Base-by-base conservation (phyloP, 2,888 invertebrate species). In the Drepana falcataria region DNA sequence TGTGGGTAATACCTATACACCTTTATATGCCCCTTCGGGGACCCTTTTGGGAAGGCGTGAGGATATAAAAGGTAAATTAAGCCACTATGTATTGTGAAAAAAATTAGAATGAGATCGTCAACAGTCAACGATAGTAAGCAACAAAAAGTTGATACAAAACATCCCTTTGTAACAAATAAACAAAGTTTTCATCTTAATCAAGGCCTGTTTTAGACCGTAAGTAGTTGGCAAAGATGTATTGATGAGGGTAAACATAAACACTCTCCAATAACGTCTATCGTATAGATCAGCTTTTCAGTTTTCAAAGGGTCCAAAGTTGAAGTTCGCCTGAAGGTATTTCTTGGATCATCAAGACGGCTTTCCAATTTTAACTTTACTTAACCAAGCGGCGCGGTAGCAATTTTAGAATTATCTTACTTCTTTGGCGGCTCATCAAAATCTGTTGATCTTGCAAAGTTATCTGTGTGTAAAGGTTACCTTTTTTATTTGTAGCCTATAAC, bases 281-380 rank as follows among this genome's bases (percentile, higher is more conserved):
- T 74, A 77, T 75, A 77, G 77, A 85, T 83, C 80, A 81, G 81
- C 81, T 85, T 82, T 79, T 79, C 71, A 76, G 74, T 79, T 81
- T 71, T 85, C 87, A 87, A 88, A 85, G 87, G 83, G 81, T 74
- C 74, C 68, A 60, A 83, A 82, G 77, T 81, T 75, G 70, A 82
- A 84, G 76, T 83, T 82, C 62, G 82, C 86, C 85, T 65, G 70
- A 66, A 84, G 88, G 85, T 81, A 85, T 85, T 82, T 81, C 83
- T 82, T 79, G 81, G 83, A 80, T 85, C 84, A 82, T 84, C 85
- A 85, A 80, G 81, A 77, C 77, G 77, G 81, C 77, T 87, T 88
- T 83, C 86, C 79, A 87, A 89, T 89, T 88, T 88, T 80, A 88
- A 87, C 85, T 87, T 88, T 76, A 68, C 71, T 76, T 77, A 61